These are phyloP conservation scores for Drosophila sturtevanti DNA, from an alignment of 1,140 invertebrate species.

Conservation along the genomic window DNA sequence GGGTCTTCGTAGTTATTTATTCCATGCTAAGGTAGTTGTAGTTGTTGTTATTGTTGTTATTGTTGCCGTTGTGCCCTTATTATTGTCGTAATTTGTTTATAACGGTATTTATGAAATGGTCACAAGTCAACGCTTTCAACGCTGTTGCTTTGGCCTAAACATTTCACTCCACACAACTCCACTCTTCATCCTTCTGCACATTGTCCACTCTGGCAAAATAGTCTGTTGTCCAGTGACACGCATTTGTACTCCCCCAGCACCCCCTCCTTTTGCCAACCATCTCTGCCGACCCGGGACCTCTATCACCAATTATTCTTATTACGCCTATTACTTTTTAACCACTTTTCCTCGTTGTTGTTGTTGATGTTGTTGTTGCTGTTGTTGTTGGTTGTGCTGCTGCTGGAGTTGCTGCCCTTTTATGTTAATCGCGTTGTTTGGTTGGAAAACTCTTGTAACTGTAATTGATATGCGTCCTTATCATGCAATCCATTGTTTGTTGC, in stretches of 20 bases:
- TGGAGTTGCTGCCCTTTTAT: slow-evolving; percentile 70
- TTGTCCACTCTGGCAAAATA: slow-evolving; percentile 9
- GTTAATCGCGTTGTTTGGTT: slow-evolving; percentile 66
- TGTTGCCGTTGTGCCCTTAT: slow-evolving; percentile 61
- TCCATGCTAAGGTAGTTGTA: not conserved
- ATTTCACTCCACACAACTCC: too few species aligned
- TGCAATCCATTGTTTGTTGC: slow-evolving; percentile 65
- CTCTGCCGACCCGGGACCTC: slow-evolving; percentile 10
- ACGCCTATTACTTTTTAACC: slow-evolving; percentile 79
- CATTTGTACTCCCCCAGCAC: slow-evolving; percentile 23
- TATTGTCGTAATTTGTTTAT: slow-evolving; percentile 81
- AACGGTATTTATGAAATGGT: slow-evolving; percentile 82
- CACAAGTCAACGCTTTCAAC: slow-evolving; percentile 76
- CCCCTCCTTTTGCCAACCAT: not conserved
- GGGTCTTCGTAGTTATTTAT: not conserved
- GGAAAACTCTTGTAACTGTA: slow-evolving; percentile 73
- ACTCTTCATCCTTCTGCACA: not conserved
- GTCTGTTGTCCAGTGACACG: slow-evolving; percentile 40
- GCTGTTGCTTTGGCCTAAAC: slow-evolving; percentile 6
- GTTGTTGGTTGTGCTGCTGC: slow-evolving; percentile 42
- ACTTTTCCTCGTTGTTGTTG: slow-evolving; percentile 56
- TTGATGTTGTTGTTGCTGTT: slow-evolving; percentile 44
- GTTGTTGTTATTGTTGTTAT: slow-evolving; percentile 40
- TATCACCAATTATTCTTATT: slow-evolving; percentile 78
- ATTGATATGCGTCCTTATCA: slow-evolving; percentile 79